Conservation (phyloP, 1,140 invertebrate genomes). For the Euborellia annulipes region DNA sequence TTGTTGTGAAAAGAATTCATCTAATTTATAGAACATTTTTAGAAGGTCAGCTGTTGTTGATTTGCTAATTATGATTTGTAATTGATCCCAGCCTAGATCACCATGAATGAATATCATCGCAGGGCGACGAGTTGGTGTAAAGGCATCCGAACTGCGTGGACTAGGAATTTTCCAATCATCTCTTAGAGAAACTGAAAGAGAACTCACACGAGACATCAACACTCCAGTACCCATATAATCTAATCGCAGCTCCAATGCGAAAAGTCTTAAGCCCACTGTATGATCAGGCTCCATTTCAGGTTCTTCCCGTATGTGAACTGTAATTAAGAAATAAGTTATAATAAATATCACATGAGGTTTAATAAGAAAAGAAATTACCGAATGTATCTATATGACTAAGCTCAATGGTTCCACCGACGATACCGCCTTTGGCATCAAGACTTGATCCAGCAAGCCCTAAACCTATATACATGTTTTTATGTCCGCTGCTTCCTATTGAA, state of each 20-base stretch:
- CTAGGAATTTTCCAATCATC: slow-evolving; percentile 64
- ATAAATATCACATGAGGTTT: not conserved
- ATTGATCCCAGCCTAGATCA: slow-evolving; percentile 83
- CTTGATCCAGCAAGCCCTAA: slow-evolving; percentile 77
- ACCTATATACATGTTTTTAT: slow-evolving; percentile 83
- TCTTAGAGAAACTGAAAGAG: slow-evolving; percentile 56
- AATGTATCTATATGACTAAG: slow-evolving; percentile 77
- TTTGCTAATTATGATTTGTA: slow-evolving; percentile 90
- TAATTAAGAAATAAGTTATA: slow-evolving; percentile 14
- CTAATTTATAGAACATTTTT: slow-evolving; percentile 91
- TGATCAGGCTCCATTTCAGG: slow-evolving; percentile 79
- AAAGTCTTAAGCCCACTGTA: slow-evolving; percentile 64
- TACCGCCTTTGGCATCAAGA: slow-evolving; percentile 87
- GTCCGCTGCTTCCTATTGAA: slow-evolving; percentile 84
- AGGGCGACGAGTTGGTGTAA: slow-evolving; percentile 37
- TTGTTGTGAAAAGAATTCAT: slow-evolving; percentile 93
- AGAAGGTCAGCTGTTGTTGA: slow-evolving; percentile 90
- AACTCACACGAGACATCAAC: slow-evolving; percentile 75
- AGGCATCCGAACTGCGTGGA: not conserved
- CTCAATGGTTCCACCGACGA: slow-evolving; percentile 87
- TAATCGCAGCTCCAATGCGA: slow-evolving; percentile 70
- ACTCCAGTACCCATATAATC: slow-evolving; percentile 96
- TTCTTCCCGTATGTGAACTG: slow-evolving; percentile 77
- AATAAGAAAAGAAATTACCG: slow-evolving; percentile 30
- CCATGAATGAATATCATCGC: slow-evolving; percentile 88